Evolutionary conservation across 2,113 vertebrate species (phyloP).

Genomic region (Sitta europaea): DNA sequence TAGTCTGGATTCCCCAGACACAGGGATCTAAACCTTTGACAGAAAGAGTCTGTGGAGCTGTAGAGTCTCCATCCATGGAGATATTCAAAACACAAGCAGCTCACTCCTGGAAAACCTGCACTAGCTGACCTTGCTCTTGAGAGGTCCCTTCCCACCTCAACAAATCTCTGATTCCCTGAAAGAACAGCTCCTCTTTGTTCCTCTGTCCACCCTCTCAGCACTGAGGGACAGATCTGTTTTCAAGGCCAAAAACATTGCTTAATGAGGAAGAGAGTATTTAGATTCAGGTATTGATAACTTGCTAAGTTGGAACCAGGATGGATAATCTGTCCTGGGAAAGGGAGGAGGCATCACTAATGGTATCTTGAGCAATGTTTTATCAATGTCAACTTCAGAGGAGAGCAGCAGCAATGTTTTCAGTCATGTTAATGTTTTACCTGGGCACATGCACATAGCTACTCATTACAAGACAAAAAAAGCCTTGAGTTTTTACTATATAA

Average conservation of each 20-base stretch:
- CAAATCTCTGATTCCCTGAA: background rate
- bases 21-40: background rate
- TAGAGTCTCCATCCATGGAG: background rate
- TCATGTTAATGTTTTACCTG: conserved; percentile 1
- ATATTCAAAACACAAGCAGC: background rate
- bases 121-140: background rate
- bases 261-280: background rate
- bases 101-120: background rate
- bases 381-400: background rate
- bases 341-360: background rate
- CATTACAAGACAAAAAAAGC: background rate
- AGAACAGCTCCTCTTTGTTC: background rate
- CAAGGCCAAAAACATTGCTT: background rate
- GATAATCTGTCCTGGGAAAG: background rate
- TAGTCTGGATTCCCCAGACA: background rate
- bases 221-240: background rate
- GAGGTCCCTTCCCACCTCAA: background rate
- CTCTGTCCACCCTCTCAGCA: background rate
- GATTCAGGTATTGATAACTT: background rate
- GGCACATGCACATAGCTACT: background rate
- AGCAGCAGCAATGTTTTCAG: background rate
- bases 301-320: background rate
- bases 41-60: background rate
- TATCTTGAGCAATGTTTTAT: conserved; percentile 22
- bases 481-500: background rate